phyloP scores from a whole-genome alignment of 2,797 vertebrate genomes.

The Holocentrus rufus region DNA sequence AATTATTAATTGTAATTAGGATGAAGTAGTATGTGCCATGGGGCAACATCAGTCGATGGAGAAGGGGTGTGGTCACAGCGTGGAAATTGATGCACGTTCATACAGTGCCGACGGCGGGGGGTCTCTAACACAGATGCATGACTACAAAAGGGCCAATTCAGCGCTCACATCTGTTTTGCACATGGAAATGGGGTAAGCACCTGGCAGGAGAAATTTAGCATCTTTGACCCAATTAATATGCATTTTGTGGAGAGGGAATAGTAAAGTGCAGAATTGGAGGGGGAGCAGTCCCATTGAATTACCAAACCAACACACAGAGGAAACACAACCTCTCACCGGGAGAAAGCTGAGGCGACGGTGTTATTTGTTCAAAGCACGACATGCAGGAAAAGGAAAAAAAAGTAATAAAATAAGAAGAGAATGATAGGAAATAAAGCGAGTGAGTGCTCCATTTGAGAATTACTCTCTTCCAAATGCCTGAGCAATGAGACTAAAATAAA shows the following conservation, averaged over 20 bases:
- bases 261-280: too few relatives aligned
- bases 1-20: conserved; percentile 99
- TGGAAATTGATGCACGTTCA: conserved; percentile 81
- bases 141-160: not conserved
- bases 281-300: not conserved
- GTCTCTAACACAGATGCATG: not conserved
- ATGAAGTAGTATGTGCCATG: conserved; percentile 90
- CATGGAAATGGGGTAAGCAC: too few relatives aligned
- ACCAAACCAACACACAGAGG: not conserved
- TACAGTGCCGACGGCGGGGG: conserved; percentile 69
- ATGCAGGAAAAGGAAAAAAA: not conserved
- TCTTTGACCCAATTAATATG: too few relatives aligned
- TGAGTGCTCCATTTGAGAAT: not conserved
- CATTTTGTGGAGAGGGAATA: too few relatives aligned
- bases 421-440: not conserved
- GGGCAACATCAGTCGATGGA: conserved; percentile 86
- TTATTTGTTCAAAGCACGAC: too few relatives aligned
- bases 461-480: conserved; percentile 10
- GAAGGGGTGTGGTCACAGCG: conserved; percentile 77
- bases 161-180: too few relatives aligned
- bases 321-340: too few relatives aligned
- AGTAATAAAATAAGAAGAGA: not conserved
- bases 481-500: conserved; percentile 9
- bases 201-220: too few relatives aligned
- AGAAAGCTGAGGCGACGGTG: too few relatives aligned